Evolutionary conservation across 2,113 vertebrate species (phyloP).

Genomic region (Bettongia penicillata): DNA sequence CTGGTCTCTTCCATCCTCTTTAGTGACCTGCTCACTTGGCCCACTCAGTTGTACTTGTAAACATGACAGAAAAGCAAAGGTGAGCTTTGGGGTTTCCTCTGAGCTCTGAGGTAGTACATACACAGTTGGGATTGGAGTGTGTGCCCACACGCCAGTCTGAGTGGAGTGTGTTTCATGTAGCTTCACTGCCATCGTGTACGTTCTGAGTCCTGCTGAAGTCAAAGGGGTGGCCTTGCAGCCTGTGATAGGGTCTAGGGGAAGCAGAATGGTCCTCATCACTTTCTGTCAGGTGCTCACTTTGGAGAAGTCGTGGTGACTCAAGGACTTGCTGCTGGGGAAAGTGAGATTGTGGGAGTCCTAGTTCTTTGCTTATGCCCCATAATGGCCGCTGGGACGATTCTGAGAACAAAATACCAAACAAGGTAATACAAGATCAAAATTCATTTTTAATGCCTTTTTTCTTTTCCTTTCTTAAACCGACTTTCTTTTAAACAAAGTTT

Average conservation of each 20-base stretch:
- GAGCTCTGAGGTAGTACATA: constrained; percentile 87
- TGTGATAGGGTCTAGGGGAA: constrained; percentile 66
- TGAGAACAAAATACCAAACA: constrained; percentile 69
- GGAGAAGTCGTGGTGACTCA: constrained; percentile 45
- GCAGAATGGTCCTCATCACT: constrained; percentile 29
- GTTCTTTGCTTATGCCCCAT: constrained; percentile 82
- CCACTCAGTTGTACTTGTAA: constrained; percentile 60
- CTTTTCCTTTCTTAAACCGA: constrained; percentile 38
- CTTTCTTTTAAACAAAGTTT: constrained; percentile 7
- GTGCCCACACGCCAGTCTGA: constrained; percentile 38
- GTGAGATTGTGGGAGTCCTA: constrained; percentile 39
- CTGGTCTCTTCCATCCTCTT: constrained; percentile 11
- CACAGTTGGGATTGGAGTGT: constrained; percentile 66
- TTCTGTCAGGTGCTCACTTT: not conserved
- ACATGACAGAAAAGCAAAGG: constrained; percentile 71
- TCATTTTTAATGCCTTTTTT: not conserved
- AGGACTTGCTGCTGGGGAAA: constrained; percentile 77
- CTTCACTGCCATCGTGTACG: constrained; percentile 75
- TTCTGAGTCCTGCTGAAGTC: constrained; percentile 82
- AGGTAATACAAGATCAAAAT: constrained; percentile 1
- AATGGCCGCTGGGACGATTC: constrained; percentile 80
- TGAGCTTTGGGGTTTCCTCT: constrained; percentile 80
- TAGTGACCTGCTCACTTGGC: not conserved
- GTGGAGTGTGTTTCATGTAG: constrained; percentile 78
- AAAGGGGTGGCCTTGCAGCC: constrained; percentile 69